Base-by-base conservation (phyloP, 92 coral and sea anemone genomes). In the Porites cylindrica region DNA sequence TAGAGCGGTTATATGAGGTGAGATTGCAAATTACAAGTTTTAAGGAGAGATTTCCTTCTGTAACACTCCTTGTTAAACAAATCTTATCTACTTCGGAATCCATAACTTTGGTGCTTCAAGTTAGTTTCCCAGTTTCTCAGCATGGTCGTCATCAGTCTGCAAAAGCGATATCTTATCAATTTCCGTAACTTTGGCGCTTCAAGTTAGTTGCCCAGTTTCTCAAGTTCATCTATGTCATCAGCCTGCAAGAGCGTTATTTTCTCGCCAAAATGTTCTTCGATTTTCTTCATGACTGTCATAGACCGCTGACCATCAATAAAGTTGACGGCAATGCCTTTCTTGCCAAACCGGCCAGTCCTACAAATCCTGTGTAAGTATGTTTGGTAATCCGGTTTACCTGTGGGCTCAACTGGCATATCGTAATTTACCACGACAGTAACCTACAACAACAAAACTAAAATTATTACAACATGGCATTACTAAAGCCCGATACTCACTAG, bases 351-450 rank as follows among this genome's bases (percentile, higher is more conserved):
- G 32, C 99, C 98, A 0, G 99, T 97, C 58, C 98, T 76, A 52
- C 99, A 98, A 85, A 97, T 97, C 59, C 99, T 71, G 78, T 95
- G 98, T 43, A 97, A 85, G 90, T 97, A 97, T 8, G 99, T 97
- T 74, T 88, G 96, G 78, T 83, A 97, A 80, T 97, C 99, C 11
- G 99, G 97, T 70, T 85, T 84, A 62, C 94, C 98, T 11, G 72
- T 88, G 71, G 70, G 21, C 50, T 97, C 99, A 2, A 92, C 70
- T 7, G 99, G 99, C 98, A 97, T 89, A 89, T 97, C 99, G 50
- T 88, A 97, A 87, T 97, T 97, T 62, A 97, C 85, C 6, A 97
- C 99, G 38, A 97, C 94, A 6, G 98, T 95, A 70, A 95, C 95
- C 87, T 83, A 59, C 21, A 52, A 23, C 12, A 26, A 23, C 0